Evolutionary conservation across 2,797 vertebrate species (phyloP).

Genomic region (Pangasius larnaudii): DNA sequence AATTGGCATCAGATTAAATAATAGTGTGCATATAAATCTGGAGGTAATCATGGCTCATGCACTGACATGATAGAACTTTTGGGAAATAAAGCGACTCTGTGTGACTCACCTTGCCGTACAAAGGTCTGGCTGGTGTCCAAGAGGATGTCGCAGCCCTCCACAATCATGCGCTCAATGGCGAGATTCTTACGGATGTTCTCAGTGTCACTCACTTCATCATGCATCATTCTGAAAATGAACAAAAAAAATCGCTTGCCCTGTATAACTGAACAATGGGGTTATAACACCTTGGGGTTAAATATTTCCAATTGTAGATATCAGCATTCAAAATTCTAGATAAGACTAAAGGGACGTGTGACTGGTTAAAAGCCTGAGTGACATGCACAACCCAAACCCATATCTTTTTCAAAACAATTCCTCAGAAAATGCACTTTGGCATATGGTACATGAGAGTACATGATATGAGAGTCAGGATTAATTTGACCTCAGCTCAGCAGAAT

Average conservation of each 20-base stretch:
- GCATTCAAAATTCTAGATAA: neutral
- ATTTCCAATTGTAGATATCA: neutral
- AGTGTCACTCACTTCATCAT: constrained; percentile 94
- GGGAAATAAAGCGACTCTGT: too few relatives aligned
- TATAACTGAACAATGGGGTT: neutral
- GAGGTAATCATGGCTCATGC: neutral
- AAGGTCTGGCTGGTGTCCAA: constrained; percentile 94
- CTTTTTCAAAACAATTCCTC: neutral
- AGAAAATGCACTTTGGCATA: neutral
- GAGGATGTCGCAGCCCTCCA: constrained; percentile 93
- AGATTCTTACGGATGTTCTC: constrained; percentile 97
- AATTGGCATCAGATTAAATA: neutral
- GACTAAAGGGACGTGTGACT: neutral
- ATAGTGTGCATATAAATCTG: constrained; percentile 4
- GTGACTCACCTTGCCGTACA: constrained; percentile 88
- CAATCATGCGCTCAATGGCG: constrained; percentile 93
- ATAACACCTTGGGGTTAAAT: neutral
- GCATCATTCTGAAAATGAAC: constrained; percentile 85
- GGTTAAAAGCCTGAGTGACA: neutral
- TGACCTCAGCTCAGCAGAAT: neutral
- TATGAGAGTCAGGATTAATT: neutral
- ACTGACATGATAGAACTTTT: neutral
- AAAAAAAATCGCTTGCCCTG: neutral
- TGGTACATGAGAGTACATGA: neutral
- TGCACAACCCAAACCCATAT: neutral